These are phyloP conservation scores for Alcis repandata DNA, from an alignment of 2,888 invertebrate species.

Conservation along the genomic window DNA sequence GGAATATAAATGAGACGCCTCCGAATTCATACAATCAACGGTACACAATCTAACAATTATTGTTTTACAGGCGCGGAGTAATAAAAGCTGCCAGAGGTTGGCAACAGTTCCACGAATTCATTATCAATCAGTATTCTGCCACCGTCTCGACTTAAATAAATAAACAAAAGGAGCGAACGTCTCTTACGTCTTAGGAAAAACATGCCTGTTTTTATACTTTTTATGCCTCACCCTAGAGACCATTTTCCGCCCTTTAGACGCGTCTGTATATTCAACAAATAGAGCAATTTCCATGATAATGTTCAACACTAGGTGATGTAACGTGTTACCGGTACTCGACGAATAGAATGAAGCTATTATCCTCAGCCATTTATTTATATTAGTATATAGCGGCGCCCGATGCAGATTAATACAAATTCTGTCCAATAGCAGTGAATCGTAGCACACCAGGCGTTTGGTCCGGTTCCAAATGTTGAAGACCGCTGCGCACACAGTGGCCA, in stretches of 20 bases:
- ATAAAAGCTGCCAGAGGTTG: conserved; percentile 55
- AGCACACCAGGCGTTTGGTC: conserved; percentile 21
- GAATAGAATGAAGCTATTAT: conserved; percentile 58
- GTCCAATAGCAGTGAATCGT: conserved; percentile 5
- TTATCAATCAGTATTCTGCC: conserved; percentile 20
- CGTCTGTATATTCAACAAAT: conserved; percentile 55
- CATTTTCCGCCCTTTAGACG: conserved; percentile 41
- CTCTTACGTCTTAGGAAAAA: conserved; percentile 30
- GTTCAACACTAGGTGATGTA: conserved; percentile 48
- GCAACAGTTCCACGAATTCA: conserved; percentile 49
- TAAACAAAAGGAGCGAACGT: conserved; percentile 21
- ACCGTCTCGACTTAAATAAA: conserved; percentile 33
- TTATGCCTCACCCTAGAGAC: conserved; percentile 36
- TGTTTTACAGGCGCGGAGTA: conserved; percentile 53
- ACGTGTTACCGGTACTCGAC: conserved; percentile 45
- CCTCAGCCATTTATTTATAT: conserved; percentile 54
- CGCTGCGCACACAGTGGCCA: conserved; percentile 59
- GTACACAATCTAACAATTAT: conserved; percentile 61
- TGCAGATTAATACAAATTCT: conserved; percentile 28
- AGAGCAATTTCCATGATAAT: conserved; percentile 59
- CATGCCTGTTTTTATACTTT: conserved; percentile 36
- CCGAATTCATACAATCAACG: conserved; percentile 65
- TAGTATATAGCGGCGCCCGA: conserved; percentile 51
- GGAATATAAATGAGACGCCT: conserved; percentile 70
- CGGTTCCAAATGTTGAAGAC: conserved; percentile 59